Percentiles rank a stretch among this genome's conserved stretches.
phyloP scores from a whole-genome alignment of 2,797 vertebrate species.

The Podarcis lilfordi region DNA sequence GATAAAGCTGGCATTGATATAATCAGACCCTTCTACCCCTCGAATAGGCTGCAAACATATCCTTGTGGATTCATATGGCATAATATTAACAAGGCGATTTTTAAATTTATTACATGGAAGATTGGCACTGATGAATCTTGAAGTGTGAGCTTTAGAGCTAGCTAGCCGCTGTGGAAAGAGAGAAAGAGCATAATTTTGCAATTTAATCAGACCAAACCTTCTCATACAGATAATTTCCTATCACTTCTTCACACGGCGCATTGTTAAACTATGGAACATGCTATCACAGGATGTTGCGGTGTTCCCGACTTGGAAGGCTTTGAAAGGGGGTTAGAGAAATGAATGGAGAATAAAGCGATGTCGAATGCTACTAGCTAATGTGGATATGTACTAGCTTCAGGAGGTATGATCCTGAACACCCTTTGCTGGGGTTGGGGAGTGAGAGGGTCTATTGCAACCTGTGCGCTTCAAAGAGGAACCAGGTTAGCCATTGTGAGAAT shows the following conservation, averaged over 20 bases:
- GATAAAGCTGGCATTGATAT: conserved; percentile 99
- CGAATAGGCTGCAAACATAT: conserved; percentile 97
- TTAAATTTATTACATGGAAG: conserved; percentile 99
- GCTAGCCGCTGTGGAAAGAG: conserved; percentile 88
- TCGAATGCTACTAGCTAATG: too few species aligned
- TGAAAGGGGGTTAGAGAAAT: too few species aligned
- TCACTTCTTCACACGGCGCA: background rate
- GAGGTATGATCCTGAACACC: too few species aligned
- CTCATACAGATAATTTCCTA: conserved; percentile 9
- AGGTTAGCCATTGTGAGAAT: too few species aligned
- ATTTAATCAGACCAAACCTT: conserved; percentile 4
- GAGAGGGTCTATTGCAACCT: too few species aligned
- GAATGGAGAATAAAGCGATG: too few species aligned
- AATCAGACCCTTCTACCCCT: conserved; percentile 98
- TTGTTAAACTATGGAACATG: background rate
- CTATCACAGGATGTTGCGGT: too few species aligned
- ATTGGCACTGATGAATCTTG: conserved; percentile 99
- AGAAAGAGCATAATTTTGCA: conserved; percentile 36
- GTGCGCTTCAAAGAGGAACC: too few species aligned
- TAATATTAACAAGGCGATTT: conserved; percentile 99
- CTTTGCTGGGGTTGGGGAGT: too few species aligned
- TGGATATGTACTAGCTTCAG: too few species aligned
- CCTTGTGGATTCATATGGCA: conserved; percentile 98
- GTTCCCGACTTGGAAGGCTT: too few species aligned
- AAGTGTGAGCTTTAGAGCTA: conserved; percentile 98